Base-by-base conservation (phyloP, 2,113 vertebrate genomes). In the Pygoscelis adeliae region DNA sequence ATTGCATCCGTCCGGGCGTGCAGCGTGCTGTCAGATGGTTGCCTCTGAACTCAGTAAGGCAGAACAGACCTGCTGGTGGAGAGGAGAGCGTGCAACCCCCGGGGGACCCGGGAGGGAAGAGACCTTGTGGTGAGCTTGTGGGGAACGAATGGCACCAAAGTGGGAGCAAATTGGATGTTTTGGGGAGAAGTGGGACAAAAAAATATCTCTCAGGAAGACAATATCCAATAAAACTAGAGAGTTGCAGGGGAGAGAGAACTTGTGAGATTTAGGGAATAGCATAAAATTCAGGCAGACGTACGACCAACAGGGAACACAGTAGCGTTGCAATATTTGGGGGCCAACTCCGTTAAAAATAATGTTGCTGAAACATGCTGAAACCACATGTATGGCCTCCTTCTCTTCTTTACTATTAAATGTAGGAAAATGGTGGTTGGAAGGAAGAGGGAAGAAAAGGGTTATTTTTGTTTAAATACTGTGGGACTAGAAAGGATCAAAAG, bases 401-500 rank as follows among this genome's bases (percentile, higher is more conserved):
- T 58, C 62, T 32, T 62, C 30, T 74, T n/a, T 10, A 0, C n/a
- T 74, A 4, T 59, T 53, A 62, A 83, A 69, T 1, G 5, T 11
- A 50, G 53, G 74, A 49, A 86, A 70, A 46, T 3, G 14, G 36
- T 69, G 47, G 16, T 12, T 76, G 71, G 15, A 20, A 92, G 79
- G 53, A 46, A 70, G 42, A 70, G 23, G 27, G 49, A 55, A 86
- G 74, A 77, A 73, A 80, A 81, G 62, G 30, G 47, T 83, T 91
- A 63, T 89, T 93, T 93, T 84, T 90, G 34, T 93, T 74, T n/a
- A 49, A 94, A 23, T 92, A 4, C 55, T 32, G 67, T 0, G 1
- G 32, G 71, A 83, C 62, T 83, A 49, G 90, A 59, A 73, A 36
- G 47, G 90, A 83, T 92, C 63, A 88, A 89, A 97, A 90, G 61